phyloP scores from a whole-genome alignment of 2,113 vertebrate genomes.

The Regulus satrapa region DNA sequence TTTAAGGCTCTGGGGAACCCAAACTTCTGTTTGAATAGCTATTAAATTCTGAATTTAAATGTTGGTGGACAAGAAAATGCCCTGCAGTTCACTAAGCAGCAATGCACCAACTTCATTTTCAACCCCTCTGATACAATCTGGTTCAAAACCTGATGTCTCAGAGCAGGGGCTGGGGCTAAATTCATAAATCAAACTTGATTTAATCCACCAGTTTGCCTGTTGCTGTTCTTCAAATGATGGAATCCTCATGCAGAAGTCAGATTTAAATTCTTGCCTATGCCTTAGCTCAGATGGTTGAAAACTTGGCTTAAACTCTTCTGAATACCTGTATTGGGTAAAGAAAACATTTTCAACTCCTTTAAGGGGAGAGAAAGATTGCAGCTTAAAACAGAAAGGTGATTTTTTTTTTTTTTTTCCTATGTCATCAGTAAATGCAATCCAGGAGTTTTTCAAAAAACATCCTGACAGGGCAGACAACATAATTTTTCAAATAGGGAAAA shows the following conservation, averaged over 20 bases:
- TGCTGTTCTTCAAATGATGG: background rate
- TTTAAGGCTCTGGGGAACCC: background rate
- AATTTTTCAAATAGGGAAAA: background rate
- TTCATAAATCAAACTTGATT: background rate
- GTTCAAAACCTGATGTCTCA: background rate
- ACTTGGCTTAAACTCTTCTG: background rate
- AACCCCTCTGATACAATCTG: background rate
- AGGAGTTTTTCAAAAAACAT: background rate
- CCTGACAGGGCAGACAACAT: background rate
- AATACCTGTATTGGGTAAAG: background rate
- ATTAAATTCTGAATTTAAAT: background rate
- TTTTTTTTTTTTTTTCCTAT: background rate
- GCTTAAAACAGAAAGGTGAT: background rate
- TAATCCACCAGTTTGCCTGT: background rate
- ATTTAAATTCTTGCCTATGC: background rate
- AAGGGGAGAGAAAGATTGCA: background rate
- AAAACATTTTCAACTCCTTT: background rate
- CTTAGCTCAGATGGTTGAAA: background rate
- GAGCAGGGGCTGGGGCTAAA: background rate
- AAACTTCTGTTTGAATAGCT: background rate
- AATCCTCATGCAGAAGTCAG: background rate
- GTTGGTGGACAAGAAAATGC: background rate
- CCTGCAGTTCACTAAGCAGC: background rate
- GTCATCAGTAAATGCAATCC: background rate
- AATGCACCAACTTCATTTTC: background rate